A percentile compares a stretch with the other conserved stretches of the same genome.
These are phyloP conservation scores for Drosophila borborema DNA, from an alignment of 2,888 invertebrate genomes.

Conservation along the genomic window DNA sequence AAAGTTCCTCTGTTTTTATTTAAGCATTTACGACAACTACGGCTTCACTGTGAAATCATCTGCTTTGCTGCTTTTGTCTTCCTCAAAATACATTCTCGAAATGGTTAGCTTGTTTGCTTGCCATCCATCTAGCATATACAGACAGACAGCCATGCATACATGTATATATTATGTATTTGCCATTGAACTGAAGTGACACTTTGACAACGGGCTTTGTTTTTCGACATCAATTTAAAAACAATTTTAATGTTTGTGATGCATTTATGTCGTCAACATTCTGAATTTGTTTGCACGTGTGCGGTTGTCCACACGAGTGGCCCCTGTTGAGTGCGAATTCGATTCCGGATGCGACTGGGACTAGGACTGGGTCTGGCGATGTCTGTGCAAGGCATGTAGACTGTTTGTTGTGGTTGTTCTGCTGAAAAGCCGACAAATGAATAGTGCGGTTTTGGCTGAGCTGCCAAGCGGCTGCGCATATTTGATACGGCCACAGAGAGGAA, in stretches of 20 bases:
- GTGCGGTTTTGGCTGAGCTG: slow-evolving; percentile 47
- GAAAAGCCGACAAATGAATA: slow-evolving; percentile 59
- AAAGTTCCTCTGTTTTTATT: not conserved
- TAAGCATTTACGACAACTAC: not conserved
- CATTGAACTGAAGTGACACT: slow-evolving; percentile 25
- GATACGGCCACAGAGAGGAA: not conserved
- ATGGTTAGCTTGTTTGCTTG: not conserved
- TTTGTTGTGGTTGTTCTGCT: slow-evolving; percentile 64
- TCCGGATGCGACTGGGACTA: slow-evolving; percentile 1
- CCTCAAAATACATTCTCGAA: not conserved
- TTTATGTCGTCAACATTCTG: slow-evolving; percentile 47
- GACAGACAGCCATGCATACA: no score
- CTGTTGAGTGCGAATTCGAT: not conserved
- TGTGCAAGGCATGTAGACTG: slow-evolving; percentile 36
- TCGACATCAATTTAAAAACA: slow-evolving; percentile 55
- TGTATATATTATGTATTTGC: slow-evolving; percentile 1
- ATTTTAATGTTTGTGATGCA: slow-evolving; percentile 53
- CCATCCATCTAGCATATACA: not conserved
- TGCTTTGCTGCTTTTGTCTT: not conserved
- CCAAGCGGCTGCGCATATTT: not conserved
- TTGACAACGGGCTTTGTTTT: slow-evolving; percentile 34
- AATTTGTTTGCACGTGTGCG: slow-evolving; percentile 32
- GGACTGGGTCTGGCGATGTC: not conserved
- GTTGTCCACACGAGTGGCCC: slow-evolving; percentile 16
- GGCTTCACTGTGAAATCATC: not conserved